phyloP scores from a whole-genome alignment of 2,113 vertebrate species.

The Mirounga angustirostris region DNA sequence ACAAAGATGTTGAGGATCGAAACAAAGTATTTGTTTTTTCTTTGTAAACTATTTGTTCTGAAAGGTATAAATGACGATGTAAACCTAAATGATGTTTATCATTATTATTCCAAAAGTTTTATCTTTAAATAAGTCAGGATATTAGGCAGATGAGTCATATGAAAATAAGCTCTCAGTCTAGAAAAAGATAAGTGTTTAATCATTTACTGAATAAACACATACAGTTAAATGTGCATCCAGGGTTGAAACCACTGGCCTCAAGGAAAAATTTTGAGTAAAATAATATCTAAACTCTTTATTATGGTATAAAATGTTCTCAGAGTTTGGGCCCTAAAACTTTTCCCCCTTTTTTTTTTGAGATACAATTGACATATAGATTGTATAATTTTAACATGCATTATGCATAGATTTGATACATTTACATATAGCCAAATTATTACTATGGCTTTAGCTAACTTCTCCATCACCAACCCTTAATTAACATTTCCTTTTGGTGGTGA shows the following conservation, averaged over 20 bases:
- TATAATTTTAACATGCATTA: not conserved
- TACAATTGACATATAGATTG: not conserved
- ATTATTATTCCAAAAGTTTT: slow-evolving; percentile 36
- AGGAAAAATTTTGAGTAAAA: not conserved
- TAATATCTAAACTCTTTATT: not conserved
- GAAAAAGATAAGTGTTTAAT: slow-evolving; percentile 9
- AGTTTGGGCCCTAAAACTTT: not conserved
- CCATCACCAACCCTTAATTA: not conserved
- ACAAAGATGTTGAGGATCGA: slow-evolving; percentile 18
- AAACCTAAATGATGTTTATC: slow-evolving; percentile 39
- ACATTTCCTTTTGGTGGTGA: not conserved
- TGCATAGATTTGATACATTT: not conserved
- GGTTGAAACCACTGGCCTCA: not conserved
- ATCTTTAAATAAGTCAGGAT: not conserved
- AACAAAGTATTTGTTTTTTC: slow-evolving; percentile 25
- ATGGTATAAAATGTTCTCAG: not conserved
- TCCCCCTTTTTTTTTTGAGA: not conserved
- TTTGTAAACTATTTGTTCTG: slow-evolving; percentile 21
- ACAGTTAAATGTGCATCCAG: not conserved
- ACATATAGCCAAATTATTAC: not conserved
- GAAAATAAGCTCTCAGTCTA: slow-evolving; percentile 39
- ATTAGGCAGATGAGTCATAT: not conserved
- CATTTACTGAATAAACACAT: not conserved
- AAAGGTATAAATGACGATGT: slow-evolving; percentile 23
- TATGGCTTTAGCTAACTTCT: not conserved